phyloP scores from a whole-genome alignment of 2,113 vertebrate genomes.

The rat (Rattus norvegicus) region DNA sequence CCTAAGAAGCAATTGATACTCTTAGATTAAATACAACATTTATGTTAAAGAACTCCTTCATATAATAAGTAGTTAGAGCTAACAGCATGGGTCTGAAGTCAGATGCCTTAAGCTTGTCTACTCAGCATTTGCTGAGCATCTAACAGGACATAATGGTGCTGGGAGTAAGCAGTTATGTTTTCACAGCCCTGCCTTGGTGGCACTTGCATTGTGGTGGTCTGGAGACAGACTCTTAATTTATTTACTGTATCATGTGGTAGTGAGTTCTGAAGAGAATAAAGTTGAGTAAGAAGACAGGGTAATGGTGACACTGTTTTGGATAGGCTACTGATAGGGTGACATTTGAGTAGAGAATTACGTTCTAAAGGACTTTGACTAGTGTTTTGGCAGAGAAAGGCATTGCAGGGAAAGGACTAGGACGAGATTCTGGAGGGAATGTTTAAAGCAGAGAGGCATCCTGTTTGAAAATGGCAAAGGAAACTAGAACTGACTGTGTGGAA shows the following conservation, averaged over 20 bases:
- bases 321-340: background rate
- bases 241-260: background rate
- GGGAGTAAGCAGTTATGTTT: background rate
- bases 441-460: background rate
- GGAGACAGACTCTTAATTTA: background rate
- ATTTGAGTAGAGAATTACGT: background rate
- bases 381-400: constrained; percentile 15
- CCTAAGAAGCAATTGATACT: constrained; percentile 18
- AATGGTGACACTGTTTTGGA: background rate
- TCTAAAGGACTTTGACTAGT: background rate
- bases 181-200: background rate
- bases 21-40: constrained; percentile 46
- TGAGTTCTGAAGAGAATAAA: background rate
- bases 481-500: background rate
- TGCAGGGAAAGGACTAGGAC: background rate
- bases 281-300: background rate
- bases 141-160: background rate
- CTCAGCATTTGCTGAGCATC: background rate
- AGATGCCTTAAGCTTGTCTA: constrained; percentile 2
- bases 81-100: constrained; percentile 8
- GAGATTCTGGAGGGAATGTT: constrained; percentile 6
- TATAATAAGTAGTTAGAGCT: constrained; percentile 54
- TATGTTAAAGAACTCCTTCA: constrained; percentile 62
- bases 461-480: background rate
- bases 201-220: background rate